Evolutionary conservation across 2,113 vertebrate genomes (phyloP), one percentile per base, ranked within the genome.

Genomic region (Amphiprion ocellaris): DNA sequence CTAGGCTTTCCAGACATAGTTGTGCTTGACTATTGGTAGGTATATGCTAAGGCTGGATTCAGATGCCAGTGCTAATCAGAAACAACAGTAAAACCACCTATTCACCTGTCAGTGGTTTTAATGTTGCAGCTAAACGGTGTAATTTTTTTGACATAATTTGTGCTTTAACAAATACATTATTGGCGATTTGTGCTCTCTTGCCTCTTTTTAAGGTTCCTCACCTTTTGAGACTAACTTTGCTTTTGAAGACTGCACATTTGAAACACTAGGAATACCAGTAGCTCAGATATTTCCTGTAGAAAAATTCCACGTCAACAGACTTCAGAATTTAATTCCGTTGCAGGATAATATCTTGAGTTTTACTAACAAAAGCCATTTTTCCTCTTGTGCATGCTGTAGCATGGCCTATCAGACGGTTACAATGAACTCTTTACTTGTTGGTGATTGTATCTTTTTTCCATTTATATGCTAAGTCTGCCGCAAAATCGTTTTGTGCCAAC

Each of bases 381-480:
- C 46, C 53, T 73, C 47, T 66, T 68, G 79, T 50, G 63, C 82
- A 82, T 75, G 71, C 58, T 77, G 52, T 44, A 73, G 80, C 75
- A 44, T 39, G 37, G 37, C 50, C 65, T 72, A 74, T 73, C 54
- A 67, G 69, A n/a, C 68, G 12, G 62, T 59, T 50, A 74, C 71
- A 86, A 80, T 87, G 44, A 78, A 83, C 80, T 80, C 68, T 74
- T 81, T 79, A 79, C 84, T 79, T 83, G 65, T 65, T 71, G 59
- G 55, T 4, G 85, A 88, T 93, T 89, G 69, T 79, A 90, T 91
- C 84, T 85, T 77, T 90, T 89, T 90, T 72, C 77, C 82, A 90
- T 93, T 92, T 90, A 91, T 90, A 92, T 92, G 89, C 87, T 92
- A 92, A 92, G 83, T 91, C 73, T 60, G 59, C 69, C 67, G 60